phyloP scores from a whole-genome alignment of 2,797 vertebrate genomes.

The Platalea minor region DNA sequence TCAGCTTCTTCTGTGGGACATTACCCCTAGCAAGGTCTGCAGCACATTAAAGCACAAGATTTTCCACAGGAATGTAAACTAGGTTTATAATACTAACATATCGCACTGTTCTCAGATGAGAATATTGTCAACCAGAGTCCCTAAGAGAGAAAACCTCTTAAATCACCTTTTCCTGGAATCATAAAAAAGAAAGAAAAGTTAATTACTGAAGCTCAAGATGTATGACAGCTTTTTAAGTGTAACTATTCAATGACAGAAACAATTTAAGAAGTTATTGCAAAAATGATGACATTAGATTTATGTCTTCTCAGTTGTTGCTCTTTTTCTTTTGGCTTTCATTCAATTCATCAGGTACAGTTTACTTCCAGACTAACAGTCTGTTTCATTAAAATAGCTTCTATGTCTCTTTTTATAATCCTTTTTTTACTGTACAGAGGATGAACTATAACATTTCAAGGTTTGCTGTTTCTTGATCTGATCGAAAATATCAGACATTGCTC shows the following conservation, averaged over 20 bases:
- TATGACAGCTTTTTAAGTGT: conserved; percentile 45
- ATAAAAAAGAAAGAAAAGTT: conserved; percentile 17
- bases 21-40: not conserved
- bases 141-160: not conserved
- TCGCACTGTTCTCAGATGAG: not conserved
- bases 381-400: not conserved
- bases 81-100: not conserved
- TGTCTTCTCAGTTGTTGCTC: not conserved
- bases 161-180: conserved; percentile 40
- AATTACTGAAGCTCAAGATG: conserved; percentile 24
- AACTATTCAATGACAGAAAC: conserved; percentile 41
- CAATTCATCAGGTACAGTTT: conserved; percentile 10
- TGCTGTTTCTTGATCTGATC: not conserved
- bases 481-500: not conserved
- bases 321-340: not conserved
- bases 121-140: not conserved
- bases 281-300: conserved; percentile 26
- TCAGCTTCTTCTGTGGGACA: not conserved
- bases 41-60: not conserved
- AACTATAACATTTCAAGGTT: not conserved
- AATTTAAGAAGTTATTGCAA: conserved; percentile 37
- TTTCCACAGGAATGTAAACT: not conserved
- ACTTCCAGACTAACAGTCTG: not conserved
- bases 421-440: not conserved
- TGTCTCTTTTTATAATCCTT: not conserved